Evolutionary conservation across 2,113 vertebrate species (phyloP).

Genomic region (Archilochus colubris): DNA sequence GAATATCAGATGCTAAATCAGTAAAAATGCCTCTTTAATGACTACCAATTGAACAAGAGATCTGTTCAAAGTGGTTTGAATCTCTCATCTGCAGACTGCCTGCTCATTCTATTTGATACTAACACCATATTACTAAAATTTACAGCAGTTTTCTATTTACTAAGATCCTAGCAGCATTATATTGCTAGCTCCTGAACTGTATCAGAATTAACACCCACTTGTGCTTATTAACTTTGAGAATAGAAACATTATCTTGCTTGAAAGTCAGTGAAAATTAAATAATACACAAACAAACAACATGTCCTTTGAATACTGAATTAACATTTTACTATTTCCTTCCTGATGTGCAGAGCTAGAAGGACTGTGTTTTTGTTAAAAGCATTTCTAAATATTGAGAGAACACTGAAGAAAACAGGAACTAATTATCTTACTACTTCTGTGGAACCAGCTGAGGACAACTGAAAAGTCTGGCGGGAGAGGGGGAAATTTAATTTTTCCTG

Average conservation of each 20-base stretch:
- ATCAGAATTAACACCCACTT: slow-evolving; percentile 56
- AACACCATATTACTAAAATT: slow-evolving; percentile 27
- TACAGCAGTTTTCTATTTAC: slow-evolving; percentile 41
- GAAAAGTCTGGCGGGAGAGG: background rate
- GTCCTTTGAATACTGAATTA: background rate
- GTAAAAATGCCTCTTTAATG: slow-evolving; percentile 53
- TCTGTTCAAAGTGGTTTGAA: slow-evolving; percentile 43
- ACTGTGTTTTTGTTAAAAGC: background rate
- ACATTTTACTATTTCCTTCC: slow-evolving; percentile 7
- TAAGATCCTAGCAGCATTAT: slow-evolving; percentile 36
- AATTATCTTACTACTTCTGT: background rate
- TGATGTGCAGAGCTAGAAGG: background rate
- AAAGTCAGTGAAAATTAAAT: slow-evolving; percentile 40
- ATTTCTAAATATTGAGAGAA: background rate
- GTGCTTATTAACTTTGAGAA: slow-evolving; percentile 30
- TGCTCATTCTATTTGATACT: slow-evolving; percentile 46
- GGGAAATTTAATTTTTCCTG: background rate
- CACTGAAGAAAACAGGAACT: background rate
- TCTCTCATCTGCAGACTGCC: slow-evolving; percentile 52
- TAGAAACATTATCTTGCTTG: slow-evolving; percentile 24
- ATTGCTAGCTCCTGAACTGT: slow-evolving; percentile 3
- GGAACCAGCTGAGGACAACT: background rate
- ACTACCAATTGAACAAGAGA: slow-evolving; percentile 61
- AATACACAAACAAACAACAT: slow-evolving; percentile 34
- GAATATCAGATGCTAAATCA: slow-evolving; percentile 57